phyloP scores from a whole-genome alignment of 2,113 vertebrate species.

The Mesitornis unicolor region DNA sequence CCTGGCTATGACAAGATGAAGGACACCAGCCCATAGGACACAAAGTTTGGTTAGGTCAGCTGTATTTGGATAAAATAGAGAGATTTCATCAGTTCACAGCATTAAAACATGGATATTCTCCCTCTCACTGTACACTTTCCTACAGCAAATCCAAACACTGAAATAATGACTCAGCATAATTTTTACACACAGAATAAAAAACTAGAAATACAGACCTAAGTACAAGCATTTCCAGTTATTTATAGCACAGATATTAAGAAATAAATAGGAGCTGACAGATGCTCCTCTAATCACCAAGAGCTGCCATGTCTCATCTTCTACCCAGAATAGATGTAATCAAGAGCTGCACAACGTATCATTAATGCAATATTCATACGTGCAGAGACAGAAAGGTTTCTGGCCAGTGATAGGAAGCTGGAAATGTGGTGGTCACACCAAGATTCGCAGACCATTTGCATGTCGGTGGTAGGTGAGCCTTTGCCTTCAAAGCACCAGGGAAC shows the following conservation, averaged over 20 bases:
- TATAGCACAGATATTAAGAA: not conserved
- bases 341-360: not conserved
- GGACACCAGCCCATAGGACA: not conserved
- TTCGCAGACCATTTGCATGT: too few relatives aligned
- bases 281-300: slow-evolving; percentile 39
- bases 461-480: not conserved
- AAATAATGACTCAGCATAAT: not conserved
- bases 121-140: not conserved
- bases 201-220: not conserved
- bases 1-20: not conserved
- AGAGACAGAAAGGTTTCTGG: not conserved
- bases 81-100: not conserved
- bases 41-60: not conserved
- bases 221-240: not conserved
- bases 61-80: not conserved
- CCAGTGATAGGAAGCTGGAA: not conserved
- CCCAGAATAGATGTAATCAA: slow-evolving; percentile 14
- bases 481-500: not conserved
- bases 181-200: not conserved
- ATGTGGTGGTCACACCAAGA: not conserved
- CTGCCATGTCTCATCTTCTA: slow-evolving; percentile 57
- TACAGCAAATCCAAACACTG: not conserved
- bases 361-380: not conserved
- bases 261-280: slow-evolving; percentile 56
- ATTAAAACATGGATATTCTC: not conserved